Evolutionary conservation across 2,888 invertebrate species (phyloP).

Genomic region (Lamproptera curius): DNA sequence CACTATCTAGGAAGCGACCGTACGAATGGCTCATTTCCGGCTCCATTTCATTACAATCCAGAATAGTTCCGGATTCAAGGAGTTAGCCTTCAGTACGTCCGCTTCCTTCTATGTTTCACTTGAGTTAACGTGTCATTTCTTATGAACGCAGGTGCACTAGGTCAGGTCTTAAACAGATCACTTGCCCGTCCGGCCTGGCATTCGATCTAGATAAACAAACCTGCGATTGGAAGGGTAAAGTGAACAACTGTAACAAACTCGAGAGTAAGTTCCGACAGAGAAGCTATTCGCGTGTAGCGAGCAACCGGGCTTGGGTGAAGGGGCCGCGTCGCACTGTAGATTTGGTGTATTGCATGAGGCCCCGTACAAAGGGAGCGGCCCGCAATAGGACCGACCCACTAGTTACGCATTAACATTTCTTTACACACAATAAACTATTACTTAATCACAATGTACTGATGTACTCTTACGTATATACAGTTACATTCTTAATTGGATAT

Average conservation of each 20-base stretch:
- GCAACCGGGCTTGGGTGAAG: conserved; percentile 74
- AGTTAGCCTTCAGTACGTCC: conserved; percentile 63
- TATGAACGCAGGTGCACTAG: conserved; percentile 91
- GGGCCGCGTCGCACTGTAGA: conserved; percentile 75
- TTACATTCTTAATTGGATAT: background rate
- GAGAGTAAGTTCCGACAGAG: conserved; percentile 91
- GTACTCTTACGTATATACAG: background rate
- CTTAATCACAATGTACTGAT: background rate
- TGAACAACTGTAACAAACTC: conserved; percentile 96
- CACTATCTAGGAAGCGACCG: conserved; percentile 58
- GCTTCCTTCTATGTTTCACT: conserved; percentile 57
- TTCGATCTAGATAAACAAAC: conserved; percentile 99
- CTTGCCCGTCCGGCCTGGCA: conserved; percentile 97
- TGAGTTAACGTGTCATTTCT: conserved; percentile 73
- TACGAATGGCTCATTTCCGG: conserved; percentile 66
- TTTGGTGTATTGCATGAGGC: conserved; percentile 73
- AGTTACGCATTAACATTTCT: conserved; percentile 53
- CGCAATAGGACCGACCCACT: conserved; percentile 44
- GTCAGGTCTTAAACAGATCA: conserved; percentile 97
- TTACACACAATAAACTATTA: conserved; percentile 10
- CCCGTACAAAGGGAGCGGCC: conserved; percentile 54
- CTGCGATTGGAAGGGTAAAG: conserved; percentile 99
- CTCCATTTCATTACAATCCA: conserved; percentile 36
- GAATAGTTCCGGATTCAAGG: conserved; percentile 33
- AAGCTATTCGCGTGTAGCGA: conserved; percentile 71